A percentile compares a stretch with the other conserved stretches of the same genome.
Conservation (phyloP, 1,140 invertebrate species). For the Drosophila nebulosa region DNA sequence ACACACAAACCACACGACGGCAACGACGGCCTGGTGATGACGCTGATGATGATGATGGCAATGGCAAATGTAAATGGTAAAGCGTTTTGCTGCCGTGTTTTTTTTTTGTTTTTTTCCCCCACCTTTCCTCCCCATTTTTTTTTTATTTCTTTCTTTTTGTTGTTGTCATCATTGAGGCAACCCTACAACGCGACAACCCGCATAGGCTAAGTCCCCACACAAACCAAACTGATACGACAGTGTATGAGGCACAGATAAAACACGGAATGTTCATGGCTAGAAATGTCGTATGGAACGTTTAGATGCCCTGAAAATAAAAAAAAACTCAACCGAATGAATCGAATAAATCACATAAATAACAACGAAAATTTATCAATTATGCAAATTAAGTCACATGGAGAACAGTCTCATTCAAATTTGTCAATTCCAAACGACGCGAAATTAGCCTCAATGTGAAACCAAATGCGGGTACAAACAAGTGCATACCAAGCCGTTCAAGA, state of each 20-base stretch:
- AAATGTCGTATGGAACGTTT: neutral
- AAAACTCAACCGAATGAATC: neutral
- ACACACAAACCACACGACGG: constrained; percentile 69
- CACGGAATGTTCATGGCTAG: neutral
- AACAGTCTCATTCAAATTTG: neutral
- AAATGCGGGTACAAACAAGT: neutral
- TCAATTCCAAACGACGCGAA: neutral
- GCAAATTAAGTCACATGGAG: neutral
- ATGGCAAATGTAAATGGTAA: constrained; percentile 37
- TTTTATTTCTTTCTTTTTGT: neutral
- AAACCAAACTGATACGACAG: constrained; percentile 1
- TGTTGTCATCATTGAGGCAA: constrained; percentile 39
- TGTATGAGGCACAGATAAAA: constrained; percentile 1
- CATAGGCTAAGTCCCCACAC: constrained; percentile 27
- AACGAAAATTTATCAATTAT: neutral
- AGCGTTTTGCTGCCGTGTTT: constrained; percentile 28
- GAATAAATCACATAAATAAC: neutral
- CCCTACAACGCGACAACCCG: constrained; percentile 35
- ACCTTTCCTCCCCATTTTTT: neutral
- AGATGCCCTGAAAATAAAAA: neutral
- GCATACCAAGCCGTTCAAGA: neutral
- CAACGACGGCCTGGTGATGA: constrained; percentile 33
- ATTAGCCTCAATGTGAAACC: neutral
- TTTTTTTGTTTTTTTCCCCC: neutral
- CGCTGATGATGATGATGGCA: constrained; percentile 32